phyloP scores from a whole-genome alignment of 2,888 invertebrate species.

The Himalopsyche tibetana region DNA sequence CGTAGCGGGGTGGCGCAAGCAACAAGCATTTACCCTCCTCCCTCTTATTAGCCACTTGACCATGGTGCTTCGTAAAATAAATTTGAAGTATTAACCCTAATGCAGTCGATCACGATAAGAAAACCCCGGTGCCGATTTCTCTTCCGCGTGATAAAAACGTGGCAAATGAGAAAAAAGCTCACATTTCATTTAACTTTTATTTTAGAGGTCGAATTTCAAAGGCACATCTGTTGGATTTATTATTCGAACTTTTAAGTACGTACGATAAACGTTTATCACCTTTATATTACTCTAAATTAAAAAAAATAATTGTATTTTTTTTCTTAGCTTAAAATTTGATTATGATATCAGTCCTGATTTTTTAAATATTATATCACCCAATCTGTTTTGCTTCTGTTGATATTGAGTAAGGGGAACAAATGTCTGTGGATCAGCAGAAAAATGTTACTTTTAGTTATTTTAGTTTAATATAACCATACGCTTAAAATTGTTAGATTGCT shows the following conservation, averaged over 20 bases:
- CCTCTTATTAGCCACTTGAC: not conserved
- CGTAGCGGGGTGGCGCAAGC: not conserved
- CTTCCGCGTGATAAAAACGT: not conserved
- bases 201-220: not conserved
- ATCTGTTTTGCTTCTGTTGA: no score
- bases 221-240: not conserved
- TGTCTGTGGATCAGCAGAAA: no score
- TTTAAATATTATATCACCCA: no score
- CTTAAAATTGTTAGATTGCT: no score
- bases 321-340: no score
- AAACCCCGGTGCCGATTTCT: constrained; percentile 7
- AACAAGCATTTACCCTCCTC: not conserved
- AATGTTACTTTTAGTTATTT: no score
- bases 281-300: no score
- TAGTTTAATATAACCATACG: no score
- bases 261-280: no score
- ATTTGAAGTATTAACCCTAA: constrained; percentile 26
- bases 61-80: constrained; percentile 10
- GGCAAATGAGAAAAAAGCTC: not conserved
- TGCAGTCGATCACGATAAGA: constrained; percentile 29
- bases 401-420: no score
- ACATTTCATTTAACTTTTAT: not conserved
- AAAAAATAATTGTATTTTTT: no score
- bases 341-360: no score
- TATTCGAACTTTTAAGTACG: not conserved